phyloP scores from a whole-genome alignment of 2,113 vertebrate genomes.

The Charina bottae region DNA sequence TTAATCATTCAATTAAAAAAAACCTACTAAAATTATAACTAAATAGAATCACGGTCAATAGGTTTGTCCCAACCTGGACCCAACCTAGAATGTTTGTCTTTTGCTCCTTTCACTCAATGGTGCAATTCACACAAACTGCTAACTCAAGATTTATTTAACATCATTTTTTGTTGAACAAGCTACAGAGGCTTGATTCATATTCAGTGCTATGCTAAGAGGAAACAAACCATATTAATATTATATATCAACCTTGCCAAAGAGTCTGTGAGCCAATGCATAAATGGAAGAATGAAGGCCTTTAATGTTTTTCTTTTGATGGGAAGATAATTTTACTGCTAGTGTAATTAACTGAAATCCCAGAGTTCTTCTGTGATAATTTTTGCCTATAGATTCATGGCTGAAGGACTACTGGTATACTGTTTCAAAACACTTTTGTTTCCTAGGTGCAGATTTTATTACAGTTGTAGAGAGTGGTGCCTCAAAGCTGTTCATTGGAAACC shows the following conservation, averaged over 20 bases:
- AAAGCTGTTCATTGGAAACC: conserved; percentile 77
- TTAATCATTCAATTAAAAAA: too few species aligned
- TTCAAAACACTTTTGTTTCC: conserved; percentile 3
- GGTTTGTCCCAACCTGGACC: too few species aligned
- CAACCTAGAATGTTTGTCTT: too few species aligned
- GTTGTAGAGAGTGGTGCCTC: conserved; percentile 79
- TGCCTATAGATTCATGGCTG: not conserved
- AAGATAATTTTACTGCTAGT: not conserved
- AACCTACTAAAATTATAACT: too few species aligned
- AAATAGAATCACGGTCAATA: too few species aligned
- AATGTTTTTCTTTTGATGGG: not conserved
- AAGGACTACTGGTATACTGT: not conserved
- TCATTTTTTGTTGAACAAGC: too few species aligned
- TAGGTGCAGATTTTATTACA: conserved; percentile 78
- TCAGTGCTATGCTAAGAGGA: too few species aligned
- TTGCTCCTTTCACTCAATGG: not conserved
- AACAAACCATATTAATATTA: too few species aligned
- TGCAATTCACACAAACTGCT: too few species aligned
- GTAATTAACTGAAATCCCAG: not conserved
- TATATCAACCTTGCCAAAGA: not conserved
- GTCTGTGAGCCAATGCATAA: conserved; percentile 8
- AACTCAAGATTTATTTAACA: too few species aligned
- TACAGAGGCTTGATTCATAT: too few species aligned
- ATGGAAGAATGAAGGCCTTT: not conserved
- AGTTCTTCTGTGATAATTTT: not conserved